These are phyloP conservation scores for Corydoras maculifer DNA, from an alignment of 2,113 vertebrate species.

Conservation along the genomic window DNA sequence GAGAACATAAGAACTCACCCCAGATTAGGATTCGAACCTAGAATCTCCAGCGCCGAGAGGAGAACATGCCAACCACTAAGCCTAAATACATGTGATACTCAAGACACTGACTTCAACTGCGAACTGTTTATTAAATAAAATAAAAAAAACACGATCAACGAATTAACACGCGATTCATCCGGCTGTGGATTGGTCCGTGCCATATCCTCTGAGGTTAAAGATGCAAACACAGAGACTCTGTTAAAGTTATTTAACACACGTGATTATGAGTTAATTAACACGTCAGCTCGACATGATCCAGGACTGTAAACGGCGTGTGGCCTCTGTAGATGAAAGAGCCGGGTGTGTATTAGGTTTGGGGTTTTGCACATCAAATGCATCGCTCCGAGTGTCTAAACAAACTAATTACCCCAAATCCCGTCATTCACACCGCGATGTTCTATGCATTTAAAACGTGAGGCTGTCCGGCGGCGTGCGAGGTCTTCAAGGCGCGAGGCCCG, in stretches of 20 bases:
- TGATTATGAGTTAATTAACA: slow-evolving; percentile 62
- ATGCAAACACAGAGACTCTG: slow-evolving; percentile 9
- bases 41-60: no score
- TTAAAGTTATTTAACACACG: slow-evolving; percentile 57
- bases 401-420: slow-evolving; percentile 56
- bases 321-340: slow-evolving; percentile 52
- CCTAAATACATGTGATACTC: no score
- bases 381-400: slow-evolving; percentile 54
- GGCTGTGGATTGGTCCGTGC: no score
- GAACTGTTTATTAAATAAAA: no score
- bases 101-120: no score
- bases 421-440: slow-evolving; percentile 43
- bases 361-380: slow-evolving; percentile 62
- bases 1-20: no score
- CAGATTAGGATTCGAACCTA: no score
- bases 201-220: background rate
- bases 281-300: slow-evolving; percentile 28
- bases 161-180: no score
- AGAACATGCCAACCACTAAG: no score
- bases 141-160: no score
- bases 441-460: slow-evolving; percentile 59
- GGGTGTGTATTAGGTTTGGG: slow-evolving; percentile 46
- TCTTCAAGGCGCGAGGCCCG: slow-evolving; percentile 33
- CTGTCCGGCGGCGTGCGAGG: slow-evolving; percentile 41
- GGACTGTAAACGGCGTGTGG: slow-evolving; percentile 44